Conservation (phyloP, 2,113 vertebrate genomes). For the Sturnus vulgaris region DNA sequence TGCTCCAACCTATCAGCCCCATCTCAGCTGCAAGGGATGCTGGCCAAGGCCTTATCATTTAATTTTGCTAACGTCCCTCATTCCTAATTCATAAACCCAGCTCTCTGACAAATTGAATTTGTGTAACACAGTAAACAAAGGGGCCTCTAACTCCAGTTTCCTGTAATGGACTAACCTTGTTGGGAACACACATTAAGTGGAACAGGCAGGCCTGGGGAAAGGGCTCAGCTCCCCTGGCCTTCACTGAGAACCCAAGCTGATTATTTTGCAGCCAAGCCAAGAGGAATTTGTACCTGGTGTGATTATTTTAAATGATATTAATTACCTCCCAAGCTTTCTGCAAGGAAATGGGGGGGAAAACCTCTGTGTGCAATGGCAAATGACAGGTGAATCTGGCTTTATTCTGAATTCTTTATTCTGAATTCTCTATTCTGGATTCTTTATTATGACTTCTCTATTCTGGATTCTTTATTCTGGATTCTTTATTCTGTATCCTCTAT, state of each 20-base stretch:
- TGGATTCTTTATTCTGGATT: neutral
- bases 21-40: neutral
- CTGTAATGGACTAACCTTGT: constrained; percentile 22
- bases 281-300: neutral
- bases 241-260: neutral
- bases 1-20: neutral
- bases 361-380: neutral
- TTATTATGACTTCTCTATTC: neutral
- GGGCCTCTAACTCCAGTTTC: neutral
- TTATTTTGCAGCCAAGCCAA: neutral
- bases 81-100: constrained; percentile 57
- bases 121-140: constrained; percentile 59
- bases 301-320: neutral
- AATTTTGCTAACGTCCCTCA: constrained; percentile 11
- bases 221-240: neutral
- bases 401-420: neutral
- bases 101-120: constrained; percentile 66
- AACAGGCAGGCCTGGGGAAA: neutral
- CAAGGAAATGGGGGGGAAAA: neutral
- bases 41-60: constrained; percentile 19
- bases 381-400: neutral
- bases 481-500: neutral
- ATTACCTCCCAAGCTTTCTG: neutral
- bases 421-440: no score
- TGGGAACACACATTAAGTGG: constrained; percentile 32